Base-by-base conservation (phyloP, 2,888 invertebrate genomes). In the Mesorhabditis belari region DNA sequence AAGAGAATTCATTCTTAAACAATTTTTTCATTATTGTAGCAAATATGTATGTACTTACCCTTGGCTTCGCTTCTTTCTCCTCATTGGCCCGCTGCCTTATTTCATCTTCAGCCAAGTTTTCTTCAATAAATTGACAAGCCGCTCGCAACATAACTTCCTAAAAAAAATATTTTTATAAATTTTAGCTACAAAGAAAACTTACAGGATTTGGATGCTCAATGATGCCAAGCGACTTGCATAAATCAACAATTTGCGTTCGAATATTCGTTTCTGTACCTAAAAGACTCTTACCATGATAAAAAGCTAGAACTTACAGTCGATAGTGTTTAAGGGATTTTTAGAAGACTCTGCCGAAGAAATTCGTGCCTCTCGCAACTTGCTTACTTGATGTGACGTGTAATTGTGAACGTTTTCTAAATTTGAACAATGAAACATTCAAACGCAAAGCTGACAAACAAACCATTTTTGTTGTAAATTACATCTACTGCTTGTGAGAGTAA, bases 201-300 rank as follows among this genome's bases (percentile, higher is more conserved):
- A 55, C 55, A 23, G 67, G 65, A 53, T 71, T 67, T 6, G 69
- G 62, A 49, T 71, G 67, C 4, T 56, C 49, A 5, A 64, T 55
- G 21, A 73, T 65, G 0, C 70, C 67, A 12, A 73, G 59, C 5
- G 63, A 57, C n/a, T 63, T 52, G 60, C 68, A 69, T 4, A 73
- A 57, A 4, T 62, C 61, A 5, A 60, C 26, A 29, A 60, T 50
- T n/a, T n/a, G 44, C 12, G 44, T 17, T 35, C n/a, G 12, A 35
- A 17, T 17, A n/a, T 35, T 17, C 44, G 12, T 9, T n/a, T 35
- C 44, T 9, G 44, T n/a, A n/a, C 44, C 44, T 35, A 35, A 35
- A 35, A 17, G n/a, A 17, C 12, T n/a, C 12, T 35, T 17, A 17
- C n/a, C 44, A 35, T 17, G n/a, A 35, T 35, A 9, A 9, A 35